Percentiles rank a stretch among this genome's conserved stretches.
Evolutionary conservation across 2,888 invertebrate species (phyloP).

Genomic region (Choristoneura rosaceana): DNA sequence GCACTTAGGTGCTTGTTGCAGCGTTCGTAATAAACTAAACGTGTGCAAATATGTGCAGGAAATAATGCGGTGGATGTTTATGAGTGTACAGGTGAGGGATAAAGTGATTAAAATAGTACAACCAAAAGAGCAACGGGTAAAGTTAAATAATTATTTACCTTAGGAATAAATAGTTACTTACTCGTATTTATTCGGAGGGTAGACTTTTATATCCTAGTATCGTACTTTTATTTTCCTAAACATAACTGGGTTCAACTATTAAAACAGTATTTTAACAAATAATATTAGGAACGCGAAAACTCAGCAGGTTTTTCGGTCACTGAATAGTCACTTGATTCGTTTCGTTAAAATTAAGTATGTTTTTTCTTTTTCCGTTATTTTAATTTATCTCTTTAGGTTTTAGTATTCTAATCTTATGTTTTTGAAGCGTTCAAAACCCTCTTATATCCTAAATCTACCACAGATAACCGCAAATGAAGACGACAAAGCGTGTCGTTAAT

Average conservation of each 20-base stretch:
- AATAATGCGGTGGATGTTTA: slow-evolving; percentile 52
- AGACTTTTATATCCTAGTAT: no score
- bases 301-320: no score
- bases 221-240: no score
- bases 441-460: slow-evolving; percentile 26
- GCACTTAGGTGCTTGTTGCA: slow-evolving; percentile 62
- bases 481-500: slow-evolving; percentile 46
- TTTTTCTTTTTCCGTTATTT: no score
- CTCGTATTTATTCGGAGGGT: neutral
- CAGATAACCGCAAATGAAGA: slow-evolving; percentile 39
- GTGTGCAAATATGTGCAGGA: slow-evolving; percentile 66
- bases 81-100: slow-evolving; percentile 16
- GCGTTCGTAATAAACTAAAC: slow-evolving; percentile 61
- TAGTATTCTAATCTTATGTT: neutral
- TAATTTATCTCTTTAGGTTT: no score
- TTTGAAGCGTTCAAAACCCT: neutral
- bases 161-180: neutral
- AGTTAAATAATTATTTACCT: neutral
- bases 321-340: no score
- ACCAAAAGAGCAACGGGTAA: neutral
- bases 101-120: neutral
- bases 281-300: no score
- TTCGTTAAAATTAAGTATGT: no score
- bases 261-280: no score
- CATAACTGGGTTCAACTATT: no score